Percentiles rank a stretch among this genome's conserved stretches.
Conservation (phyloP, 2,797 vertebrate species). For the Chiloscyllium punctatum region DNA sequence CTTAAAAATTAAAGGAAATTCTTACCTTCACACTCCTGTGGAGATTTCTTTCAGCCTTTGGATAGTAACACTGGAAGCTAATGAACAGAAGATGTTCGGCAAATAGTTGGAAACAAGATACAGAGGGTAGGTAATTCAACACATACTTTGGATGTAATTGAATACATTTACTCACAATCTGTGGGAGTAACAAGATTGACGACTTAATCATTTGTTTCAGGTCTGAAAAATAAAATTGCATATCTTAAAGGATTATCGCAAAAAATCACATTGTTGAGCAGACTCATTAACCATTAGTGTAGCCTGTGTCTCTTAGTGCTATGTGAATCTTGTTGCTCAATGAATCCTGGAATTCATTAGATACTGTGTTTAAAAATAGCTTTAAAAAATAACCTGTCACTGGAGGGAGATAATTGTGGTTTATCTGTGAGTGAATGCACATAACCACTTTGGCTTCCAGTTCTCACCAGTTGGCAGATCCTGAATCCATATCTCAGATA, state of each 20-base stretch:
- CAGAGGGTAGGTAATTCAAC: neutral
- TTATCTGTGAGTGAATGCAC: neutral
- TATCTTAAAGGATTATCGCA: neutral
- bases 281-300: neutral
- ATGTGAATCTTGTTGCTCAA: neutral
- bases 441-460: neutral
- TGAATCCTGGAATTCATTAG: neutral
- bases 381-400: neutral
- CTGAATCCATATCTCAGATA: neutral
- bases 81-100: neutral
- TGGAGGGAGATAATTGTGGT: neutral
- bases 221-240: neutral
- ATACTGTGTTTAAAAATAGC: neutral
- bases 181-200: neutral
- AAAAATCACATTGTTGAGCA: neutral
- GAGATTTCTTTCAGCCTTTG: neutral
- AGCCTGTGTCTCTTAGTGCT: neutral
- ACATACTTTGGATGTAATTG: neutral
- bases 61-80: neutral
- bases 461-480: neutral
- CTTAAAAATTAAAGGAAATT: constrained; percentile 10
- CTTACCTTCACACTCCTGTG: neutral
- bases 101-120: neutral
- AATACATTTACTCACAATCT: neutral
- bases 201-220: neutral